phyloP scores from a whole-genome alignment of 23 tunicate genomes.

The Trididemnum nubilum region DNA sequence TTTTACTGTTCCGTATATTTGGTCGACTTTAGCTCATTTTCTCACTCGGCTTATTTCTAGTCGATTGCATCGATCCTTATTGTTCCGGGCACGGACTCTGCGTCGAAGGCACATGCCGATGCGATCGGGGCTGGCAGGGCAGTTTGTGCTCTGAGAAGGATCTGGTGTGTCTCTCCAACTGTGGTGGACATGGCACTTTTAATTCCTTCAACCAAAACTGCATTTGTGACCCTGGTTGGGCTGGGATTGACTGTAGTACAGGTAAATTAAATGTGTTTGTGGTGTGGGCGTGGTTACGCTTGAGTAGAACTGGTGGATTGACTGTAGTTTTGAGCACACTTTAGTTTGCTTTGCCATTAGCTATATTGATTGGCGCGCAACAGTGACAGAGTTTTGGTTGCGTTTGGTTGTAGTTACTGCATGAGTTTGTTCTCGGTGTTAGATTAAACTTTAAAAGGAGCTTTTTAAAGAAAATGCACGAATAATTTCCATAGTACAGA shows the following conservation, averaged over 20 bases:
- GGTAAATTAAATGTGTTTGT: slow-evolving; percentile 28
- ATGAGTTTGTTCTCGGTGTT: too few relatives aligned
- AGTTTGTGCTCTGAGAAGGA: slow-evolving; percentile 58
- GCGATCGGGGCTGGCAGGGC: slow-evolving; percentile 92
- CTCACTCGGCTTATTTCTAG: slow-evolving; percentile 32
- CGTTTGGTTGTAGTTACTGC: too few relatives aligned
- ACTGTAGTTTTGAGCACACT: not conserved
- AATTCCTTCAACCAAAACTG: slow-evolving; percentile 40
- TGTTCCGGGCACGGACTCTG: slow-evolving; percentile 90
- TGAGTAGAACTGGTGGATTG: not conserved
- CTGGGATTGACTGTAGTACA: slow-evolving; percentile 58
- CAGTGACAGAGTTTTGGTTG: too few relatives aligned
- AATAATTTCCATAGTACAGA: too few relatives aligned
- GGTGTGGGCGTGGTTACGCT: not conserved
- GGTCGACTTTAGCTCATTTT: not conserved
- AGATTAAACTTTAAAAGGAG: too few relatives aligned
- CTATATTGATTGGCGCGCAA: too few relatives aligned
- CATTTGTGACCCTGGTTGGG: slow-evolving; percentile 78
- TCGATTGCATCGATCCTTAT: slow-evolving; percentile 67
- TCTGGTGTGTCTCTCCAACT: slow-evolving; percentile 36
- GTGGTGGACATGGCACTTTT: slow-evolving; percentile 68
- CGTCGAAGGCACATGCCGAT: slow-evolving; percentile 67
- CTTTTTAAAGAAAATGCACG: too few relatives aligned
- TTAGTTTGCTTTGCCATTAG: not conserved
- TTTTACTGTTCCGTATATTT: too few relatives aligned